Conservation (phyloP, 1,140 invertebrate species). For the Paraescarpia echinospica region DNA sequence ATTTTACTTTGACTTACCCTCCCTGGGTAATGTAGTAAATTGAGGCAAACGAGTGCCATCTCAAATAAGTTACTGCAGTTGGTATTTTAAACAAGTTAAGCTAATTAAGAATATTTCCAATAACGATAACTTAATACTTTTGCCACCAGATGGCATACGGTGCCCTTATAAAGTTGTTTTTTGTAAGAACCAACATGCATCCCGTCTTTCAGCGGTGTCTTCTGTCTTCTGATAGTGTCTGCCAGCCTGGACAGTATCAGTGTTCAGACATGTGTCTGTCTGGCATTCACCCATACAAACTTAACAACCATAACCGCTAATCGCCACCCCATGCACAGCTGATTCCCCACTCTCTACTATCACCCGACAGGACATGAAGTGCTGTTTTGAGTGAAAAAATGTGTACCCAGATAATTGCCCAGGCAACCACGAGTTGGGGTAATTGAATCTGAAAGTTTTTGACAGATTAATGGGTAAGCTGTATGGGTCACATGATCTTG, state of each 20-base stretch:
- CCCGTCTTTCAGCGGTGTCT: neutral
- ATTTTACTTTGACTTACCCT: too few relatives aligned
- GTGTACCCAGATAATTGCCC: neutral
- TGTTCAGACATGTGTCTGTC: neutral
- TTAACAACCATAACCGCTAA: neutral
- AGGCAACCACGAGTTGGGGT: neutral
- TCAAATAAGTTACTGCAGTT: neutral
- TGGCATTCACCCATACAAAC: neutral
- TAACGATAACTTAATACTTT: neutral
- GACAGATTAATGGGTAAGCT: constrained; percentile 5
- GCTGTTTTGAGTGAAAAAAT: neutral
- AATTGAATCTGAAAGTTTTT: constrained; percentile 2
- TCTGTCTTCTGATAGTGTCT: neutral
- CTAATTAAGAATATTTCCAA: neutral
- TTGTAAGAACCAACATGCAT: neutral
- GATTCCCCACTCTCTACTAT: neutral
- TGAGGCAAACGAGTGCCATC: neutral
- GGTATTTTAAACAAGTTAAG: neutral
- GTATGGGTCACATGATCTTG: neutral
- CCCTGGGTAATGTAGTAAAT: neutral
- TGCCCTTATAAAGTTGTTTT: neutral
- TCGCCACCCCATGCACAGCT: neutral
- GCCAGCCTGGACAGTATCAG: neutral
- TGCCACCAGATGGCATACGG: neutral
- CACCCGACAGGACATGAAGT: neutral